Evolutionary conservation across 2,797 vertebrate genomes (phyloP), one percentile per base, ranked within the genome.

Genomic region (Notoglanidium macrostoma): DNA sequence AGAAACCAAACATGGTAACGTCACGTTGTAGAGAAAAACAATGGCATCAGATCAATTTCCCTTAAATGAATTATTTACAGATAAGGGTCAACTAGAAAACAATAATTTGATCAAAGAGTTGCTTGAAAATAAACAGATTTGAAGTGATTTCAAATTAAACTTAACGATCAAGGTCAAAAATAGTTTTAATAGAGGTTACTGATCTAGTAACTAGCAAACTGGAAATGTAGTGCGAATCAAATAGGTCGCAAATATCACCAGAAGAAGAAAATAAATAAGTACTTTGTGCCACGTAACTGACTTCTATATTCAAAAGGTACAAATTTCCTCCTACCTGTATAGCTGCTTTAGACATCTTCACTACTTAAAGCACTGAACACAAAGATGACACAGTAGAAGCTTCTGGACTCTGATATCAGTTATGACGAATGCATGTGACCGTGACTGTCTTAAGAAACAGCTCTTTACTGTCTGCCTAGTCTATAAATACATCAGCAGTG

Each of bases 401-500:
- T 91, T 92, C 90, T 74, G 89, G 91, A 94, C 92, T 11, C 67
- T 68, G 80, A 83, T 85, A 90, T 86, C 46, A 90, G 83, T 88
- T 90, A 88, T 73, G 85, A 85, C 61, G 73, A 90, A 87, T 86
- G 72, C 15, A 86, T 91, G 78, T 89, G 89, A 91, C 91, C 91
- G 87, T 92, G 90, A 84, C 85, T 86, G 88, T 73, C 92, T 94
- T 93, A 92, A 94, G 91, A 95, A 93, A 92, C 88, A 92, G 90
- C 91, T 87, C 70, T 89, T 1, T 85, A 90, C 92, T 91, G 90
- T 91, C 90, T 93, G 92, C 91, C 29, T 87, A 67, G 81, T 92
- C 95, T 96, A 96, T 94, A 96, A 96, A 96, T 96, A 96, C 88
- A 93, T 91, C 83, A 80, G 91, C 91, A 92, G 95, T 95, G 94